A percentile compares a stretch with the other conserved stretches of the same genome.
These are phyloP conservation scores for Ceratosolen fusciceps DNA, from an alignment of 1,140 invertebrate genomes.

Conservation along the genomic window DNA sequence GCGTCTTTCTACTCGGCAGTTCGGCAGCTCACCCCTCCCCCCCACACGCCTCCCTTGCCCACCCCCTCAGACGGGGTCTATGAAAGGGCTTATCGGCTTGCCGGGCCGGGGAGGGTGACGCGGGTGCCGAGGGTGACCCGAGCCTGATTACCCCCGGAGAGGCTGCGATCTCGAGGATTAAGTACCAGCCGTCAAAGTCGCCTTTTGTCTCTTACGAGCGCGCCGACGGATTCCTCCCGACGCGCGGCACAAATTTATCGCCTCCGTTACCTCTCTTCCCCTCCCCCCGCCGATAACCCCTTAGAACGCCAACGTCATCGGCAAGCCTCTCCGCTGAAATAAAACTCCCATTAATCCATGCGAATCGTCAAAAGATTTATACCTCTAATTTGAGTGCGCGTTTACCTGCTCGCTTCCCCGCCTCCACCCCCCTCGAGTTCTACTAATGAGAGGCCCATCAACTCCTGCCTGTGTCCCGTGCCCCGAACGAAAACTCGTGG, in stretches of 20 bases:
- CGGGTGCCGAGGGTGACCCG: not conserved
- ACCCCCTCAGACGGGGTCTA: no score
- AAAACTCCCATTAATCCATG: not conserved
- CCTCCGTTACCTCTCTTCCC: no score
- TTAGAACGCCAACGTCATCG: no score
- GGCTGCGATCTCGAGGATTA: not conserved
- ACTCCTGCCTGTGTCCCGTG: no score
- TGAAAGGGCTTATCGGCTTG: no score
- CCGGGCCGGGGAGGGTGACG: not conserved
- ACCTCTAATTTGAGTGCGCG: not conserved
- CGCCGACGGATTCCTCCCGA: not conserved
- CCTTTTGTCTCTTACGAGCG: not conserved
- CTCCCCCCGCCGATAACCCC: no score
- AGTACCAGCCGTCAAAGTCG: not conserved
- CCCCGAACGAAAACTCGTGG: no score
- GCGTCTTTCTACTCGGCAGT: not conserved
- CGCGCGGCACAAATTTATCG: not conserved
- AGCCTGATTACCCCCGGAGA: not conserved
- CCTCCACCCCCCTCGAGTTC: not conserved
- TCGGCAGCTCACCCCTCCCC: no score
- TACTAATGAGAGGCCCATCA: not conserved
- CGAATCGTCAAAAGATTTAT: conserved; percentile 13
- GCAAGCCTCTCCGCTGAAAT: not conserved
- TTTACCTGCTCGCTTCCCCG: not conserved
- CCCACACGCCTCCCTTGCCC: no score